Percentiles rank a stretch among this genome's conserved stretches.
Conservation (phyloP, 2,113 vertebrate genomes). For the Aptenodytes forsteri region DNA sequence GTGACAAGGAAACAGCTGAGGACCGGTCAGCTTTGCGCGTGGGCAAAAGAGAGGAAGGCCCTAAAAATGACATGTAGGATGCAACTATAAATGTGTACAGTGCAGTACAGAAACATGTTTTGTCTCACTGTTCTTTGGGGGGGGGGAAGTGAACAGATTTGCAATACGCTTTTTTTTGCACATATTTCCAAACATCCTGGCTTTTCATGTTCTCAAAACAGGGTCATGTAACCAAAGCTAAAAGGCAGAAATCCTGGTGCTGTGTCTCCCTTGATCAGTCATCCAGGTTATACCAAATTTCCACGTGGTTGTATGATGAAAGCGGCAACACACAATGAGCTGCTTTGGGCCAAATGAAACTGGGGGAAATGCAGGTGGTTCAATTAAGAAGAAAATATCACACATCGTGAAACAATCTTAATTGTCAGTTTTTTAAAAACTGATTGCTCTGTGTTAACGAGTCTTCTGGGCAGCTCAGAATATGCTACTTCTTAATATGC, state of each 20-base stretch:
- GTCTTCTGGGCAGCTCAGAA: not conserved
- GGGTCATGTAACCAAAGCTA: not conserved
- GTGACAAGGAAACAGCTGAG: not conserved
- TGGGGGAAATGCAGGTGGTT: not conserved
- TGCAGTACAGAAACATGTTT: not conserved
- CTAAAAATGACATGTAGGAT: not conserved
- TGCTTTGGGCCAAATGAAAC: not conserved
- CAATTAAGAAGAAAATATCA: not conserved
- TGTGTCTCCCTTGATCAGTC: not conserved
- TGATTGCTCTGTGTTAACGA: not conserved
- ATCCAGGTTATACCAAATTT: not conserved
- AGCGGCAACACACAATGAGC: not conserved
- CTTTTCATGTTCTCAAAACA: not conserved
- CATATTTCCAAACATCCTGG: not conserved
- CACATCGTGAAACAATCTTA: not conserved
- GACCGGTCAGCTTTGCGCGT: not conserved
- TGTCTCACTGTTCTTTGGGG: not conserved
- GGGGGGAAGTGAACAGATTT: not conserved
- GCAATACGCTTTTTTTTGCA: not conserved
- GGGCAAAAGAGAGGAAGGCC: not conserved
- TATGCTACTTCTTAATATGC: not conserved
- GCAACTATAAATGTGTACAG: not conserved
- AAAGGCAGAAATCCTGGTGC: not conserved
- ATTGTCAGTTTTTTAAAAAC: not conserved
- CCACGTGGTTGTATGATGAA: accelerated